These are phyloP conservation scores for Tadarida brasiliensis DNA, from an alignment of 2,797 vertebrate genomes.

Conservation along the genomic window DNA sequence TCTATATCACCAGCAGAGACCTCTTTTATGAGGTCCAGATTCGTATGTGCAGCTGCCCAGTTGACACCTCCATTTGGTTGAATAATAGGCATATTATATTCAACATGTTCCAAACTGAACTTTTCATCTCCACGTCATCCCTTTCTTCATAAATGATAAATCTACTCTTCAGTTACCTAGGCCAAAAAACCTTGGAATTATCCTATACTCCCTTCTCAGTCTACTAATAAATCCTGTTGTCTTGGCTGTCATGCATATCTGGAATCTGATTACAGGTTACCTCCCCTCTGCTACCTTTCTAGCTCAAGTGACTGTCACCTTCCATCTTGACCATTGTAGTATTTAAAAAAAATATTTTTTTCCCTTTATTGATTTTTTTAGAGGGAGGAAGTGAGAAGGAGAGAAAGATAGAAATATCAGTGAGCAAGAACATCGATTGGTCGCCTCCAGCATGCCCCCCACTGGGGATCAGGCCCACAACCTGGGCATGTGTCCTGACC, in stretches of 20 bases:
- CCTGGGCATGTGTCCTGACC: no score
- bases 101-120: neutral
- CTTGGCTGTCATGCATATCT: constrained; percentile 5
- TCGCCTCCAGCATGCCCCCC: no score
- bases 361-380: no score
- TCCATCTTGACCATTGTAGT: neutral
- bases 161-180: neutral
- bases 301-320: neutral
- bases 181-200: constrained; percentile 10
- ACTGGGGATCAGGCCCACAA: no score
- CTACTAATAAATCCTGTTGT: neutral
- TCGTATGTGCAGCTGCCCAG: neutral
- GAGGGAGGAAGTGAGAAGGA: no score
- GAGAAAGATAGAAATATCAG: no score
- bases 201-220: neutral
- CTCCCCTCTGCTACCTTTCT: neutral
- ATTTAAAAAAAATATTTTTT: no score
- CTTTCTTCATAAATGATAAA: neutral
- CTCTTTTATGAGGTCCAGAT: neutral
- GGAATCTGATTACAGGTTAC: neutral
- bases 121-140: neutral
- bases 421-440: no score
- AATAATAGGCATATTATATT: neutral
- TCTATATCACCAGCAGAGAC: neutral
- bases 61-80: neutral